Evolutionary conservation across 2,888 invertebrate species (phyloP).

Genomic region (Xestia c-nigrum): DNA sequence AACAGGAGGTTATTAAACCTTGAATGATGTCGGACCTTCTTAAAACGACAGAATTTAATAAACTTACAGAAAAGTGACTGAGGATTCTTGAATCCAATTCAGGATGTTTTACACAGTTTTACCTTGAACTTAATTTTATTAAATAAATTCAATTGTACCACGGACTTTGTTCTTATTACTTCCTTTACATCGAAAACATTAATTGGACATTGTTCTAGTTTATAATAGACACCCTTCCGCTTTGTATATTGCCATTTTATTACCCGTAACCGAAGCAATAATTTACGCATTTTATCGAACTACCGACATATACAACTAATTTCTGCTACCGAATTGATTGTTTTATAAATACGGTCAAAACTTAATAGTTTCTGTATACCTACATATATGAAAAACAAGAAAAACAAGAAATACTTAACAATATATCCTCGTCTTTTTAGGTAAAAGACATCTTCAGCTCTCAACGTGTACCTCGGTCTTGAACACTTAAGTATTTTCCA

Average conservation of each 20-base stretch:
- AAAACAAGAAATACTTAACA: neutral
- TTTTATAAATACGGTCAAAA: neutral
- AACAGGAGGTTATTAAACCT: neutral
- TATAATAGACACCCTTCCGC: constrained; percentile 43
- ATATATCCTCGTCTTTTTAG: constrained; percentile 10
- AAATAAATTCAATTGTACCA: constrained; percentile 63
- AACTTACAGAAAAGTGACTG: neutral
- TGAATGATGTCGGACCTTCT: neutral
- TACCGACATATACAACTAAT: neutral
- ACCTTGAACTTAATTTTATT: constrained; percentile 64
- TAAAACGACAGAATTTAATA: neutral
- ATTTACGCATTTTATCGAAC: constrained; percentile 16
- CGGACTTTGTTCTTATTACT: constrained; percentile 62
- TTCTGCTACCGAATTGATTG: neutral
- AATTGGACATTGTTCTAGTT: constrained; percentile 55
- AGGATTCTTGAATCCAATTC: constrained; percentile 17
- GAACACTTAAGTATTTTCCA: constrained; percentile 57
- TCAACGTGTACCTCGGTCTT: constrained; percentile 26
- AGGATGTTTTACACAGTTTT: constrained; percentile 27
- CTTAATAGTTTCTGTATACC: neutral
- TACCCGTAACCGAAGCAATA: constrained; percentile 4
- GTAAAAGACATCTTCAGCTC: constrained; percentile 15
- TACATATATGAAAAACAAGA: neutral
- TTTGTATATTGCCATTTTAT: constrained; percentile 22
- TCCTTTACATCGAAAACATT: constrained; percentile 62